Conservation (phyloP, 2,113 vertebrate species). For the Casuarius casuarius region DNA sequence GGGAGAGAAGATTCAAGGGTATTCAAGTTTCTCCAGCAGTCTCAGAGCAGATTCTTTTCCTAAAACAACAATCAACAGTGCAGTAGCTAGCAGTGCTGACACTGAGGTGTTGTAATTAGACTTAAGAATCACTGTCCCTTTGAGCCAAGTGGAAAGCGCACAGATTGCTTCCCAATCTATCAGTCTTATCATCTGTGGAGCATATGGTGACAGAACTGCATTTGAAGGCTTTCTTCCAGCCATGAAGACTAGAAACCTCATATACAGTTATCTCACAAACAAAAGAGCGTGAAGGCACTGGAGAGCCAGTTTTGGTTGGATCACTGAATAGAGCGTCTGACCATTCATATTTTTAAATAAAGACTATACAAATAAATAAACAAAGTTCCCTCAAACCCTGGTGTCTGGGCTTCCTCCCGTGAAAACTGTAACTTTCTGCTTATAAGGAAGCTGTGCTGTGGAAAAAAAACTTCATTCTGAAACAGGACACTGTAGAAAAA, state of each 20-base stretch:
- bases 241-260: background rate
- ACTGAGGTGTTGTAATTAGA: fast-evolving
- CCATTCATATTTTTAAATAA: background rate
- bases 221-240: background rate
- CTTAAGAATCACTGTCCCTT: background rate
- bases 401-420: background rate
- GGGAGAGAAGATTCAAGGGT: background rate
- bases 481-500: background rate
- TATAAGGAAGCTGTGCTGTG: background rate
- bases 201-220: background rate
- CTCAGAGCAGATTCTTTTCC: background rate
- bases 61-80: fast-evolving
- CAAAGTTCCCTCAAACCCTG: background rate
- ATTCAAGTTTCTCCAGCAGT: background rate
- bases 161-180: background rate
- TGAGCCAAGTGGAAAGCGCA: background rate
- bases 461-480: background rate
- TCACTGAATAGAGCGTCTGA: background rate
- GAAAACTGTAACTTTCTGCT: background rate
- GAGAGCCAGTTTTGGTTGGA: background rate
- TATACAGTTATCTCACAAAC: background rate
- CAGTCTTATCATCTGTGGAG: background rate
- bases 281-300: background rate
- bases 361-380: background rate
- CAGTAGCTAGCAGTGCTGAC: background rate